phyloP scores from a whole-genome alignment of 2,888 invertebrate species.

The Caenorhabditis japonica region DNA sequence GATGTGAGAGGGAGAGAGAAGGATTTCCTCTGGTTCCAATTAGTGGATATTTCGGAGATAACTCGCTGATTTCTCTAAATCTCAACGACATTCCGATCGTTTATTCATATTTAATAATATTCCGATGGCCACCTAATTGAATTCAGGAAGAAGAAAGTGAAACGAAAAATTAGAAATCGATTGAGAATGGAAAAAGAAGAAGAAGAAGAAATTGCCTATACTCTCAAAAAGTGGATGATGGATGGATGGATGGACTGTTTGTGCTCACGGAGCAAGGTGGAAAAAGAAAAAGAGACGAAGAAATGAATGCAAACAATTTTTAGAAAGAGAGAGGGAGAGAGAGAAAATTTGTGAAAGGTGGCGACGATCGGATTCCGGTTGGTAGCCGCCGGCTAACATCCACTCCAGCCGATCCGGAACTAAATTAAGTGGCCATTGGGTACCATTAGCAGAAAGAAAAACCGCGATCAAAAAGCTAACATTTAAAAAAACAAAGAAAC shows the following conservation, averaged over 20 bases:
- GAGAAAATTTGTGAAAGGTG: too few species aligned
- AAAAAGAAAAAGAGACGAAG: conserved; percentile 17
- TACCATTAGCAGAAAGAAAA: too few species aligned
- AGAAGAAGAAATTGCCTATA: conserved; percentile 21
- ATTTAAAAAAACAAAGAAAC: too few species aligned
- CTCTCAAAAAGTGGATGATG: conserved; percentile 11
- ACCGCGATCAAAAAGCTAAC: too few species aligned
- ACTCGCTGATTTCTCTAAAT: conserved; percentile 29
- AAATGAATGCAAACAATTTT: conserved; percentile 31
- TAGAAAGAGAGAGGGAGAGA: conserved; percentile 7
- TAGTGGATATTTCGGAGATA: conserved; percentile 38
- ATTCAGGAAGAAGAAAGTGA: conserved; percentile 14
- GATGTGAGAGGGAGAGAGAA: neutral
- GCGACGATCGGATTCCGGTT: too few species aligned
- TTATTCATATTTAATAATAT: neutral
- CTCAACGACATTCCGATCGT: conserved; percentile 23
- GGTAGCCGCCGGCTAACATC: too few species aligned
- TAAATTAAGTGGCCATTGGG: too few species aligned
- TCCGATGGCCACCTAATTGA: too few species aligned
- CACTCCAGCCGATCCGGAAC: too few species aligned
- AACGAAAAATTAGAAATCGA: conserved; percentile 7
- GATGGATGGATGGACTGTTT: conserved; percentile 24
- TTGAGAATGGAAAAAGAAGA: conserved; percentile 7
- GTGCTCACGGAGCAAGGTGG: conserved; percentile 18
- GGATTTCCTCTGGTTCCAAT: conserved; percentile 35